phyloP scores from a whole-genome alignment of 2,888 invertebrate genomes.

The Perizoma flavofasciatum region DNA sequence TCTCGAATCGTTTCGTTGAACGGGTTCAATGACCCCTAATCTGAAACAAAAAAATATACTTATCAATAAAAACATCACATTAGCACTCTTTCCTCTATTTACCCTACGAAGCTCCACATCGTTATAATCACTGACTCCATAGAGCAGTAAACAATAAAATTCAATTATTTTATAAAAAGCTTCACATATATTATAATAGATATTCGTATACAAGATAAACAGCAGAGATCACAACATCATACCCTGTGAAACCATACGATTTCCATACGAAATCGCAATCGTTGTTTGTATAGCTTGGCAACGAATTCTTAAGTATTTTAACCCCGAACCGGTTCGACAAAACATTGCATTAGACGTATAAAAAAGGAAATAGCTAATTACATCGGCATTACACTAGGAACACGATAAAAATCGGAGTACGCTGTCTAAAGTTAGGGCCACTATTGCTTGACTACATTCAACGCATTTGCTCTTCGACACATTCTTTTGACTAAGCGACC shows the following conservation, averaged over 20 bases:
- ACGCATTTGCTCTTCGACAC: no score
- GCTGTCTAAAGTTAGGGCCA: conserved; percentile 6
- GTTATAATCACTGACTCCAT: no score
- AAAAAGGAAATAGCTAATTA: conserved; percentile 57
- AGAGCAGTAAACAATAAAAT: no score
- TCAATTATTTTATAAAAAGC: no score
- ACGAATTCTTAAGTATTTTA: conserved; percentile 34
- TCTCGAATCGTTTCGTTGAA: conserved; percentile 80
- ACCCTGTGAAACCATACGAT: conserved; percentile 18
- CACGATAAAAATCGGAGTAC: conserved; percentile 17
- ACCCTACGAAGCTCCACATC: no score
- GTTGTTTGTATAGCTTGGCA: conserved; percentile 15
- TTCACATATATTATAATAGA: no score
- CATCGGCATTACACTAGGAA: conserved; percentile 30
- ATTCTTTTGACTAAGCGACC: no score
- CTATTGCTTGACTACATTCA: no score
- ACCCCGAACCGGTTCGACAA: conserved; percentile 48
- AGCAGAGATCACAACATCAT: neutral
- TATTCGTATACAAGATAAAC: neutral
- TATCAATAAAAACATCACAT: neutral
- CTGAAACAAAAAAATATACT: conserved; percentile 63
- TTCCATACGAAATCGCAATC: conserved; percentile 1
- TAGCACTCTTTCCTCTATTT: no score
- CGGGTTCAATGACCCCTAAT: conserved; percentile 65
- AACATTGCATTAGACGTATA: conserved; percentile 36